Evolutionary conservation across 2,888 invertebrate genomes (phyloP).

Genomic region (Pyrrhopygopsis socrates): DNA sequence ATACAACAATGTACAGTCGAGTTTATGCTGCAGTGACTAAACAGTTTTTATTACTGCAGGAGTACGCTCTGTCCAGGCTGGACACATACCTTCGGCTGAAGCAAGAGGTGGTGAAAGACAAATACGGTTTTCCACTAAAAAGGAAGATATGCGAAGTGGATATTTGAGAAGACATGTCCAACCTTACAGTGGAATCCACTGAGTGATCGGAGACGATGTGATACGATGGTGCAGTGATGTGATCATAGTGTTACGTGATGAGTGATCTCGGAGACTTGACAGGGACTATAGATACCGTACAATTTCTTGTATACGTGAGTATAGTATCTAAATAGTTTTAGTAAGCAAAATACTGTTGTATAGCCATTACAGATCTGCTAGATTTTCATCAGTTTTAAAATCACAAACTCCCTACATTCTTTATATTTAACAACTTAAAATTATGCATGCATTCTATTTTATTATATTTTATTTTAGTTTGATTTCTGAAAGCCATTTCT

Average conservation of each 20-base stretch:
- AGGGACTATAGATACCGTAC: conserved; percentile 24
- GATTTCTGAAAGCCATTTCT: too few relatives aligned
- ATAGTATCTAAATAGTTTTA: background rate
- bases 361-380: background rate
- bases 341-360: conserved; percentile 8
- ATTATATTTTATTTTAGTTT: too few relatives aligned
- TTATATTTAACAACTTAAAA: background rate
- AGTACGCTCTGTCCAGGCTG: conserved; percentile 96
- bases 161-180: conserved; percentile 90
- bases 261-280: conserved; percentile 53
- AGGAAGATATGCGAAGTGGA: conserved; percentile 94
- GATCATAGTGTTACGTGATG: conserved; percentile 13
- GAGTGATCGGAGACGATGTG: conserved; percentile 18
- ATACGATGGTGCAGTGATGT: background rate
- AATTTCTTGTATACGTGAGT: background rate
- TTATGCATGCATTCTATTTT: too few relatives aligned
- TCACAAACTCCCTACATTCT: background rate
- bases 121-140: conserved; percentile 91
- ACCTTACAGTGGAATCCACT: conserved; percentile 72
- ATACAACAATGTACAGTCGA: too few relatives aligned
- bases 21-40: too few relatives aligned
- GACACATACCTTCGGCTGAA: conserved; percentile 96
- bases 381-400: background rate
- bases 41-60: conserved; percentile 94
- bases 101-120: conserved; percentile 94